phyloP scores from a whole-genome alignment of 2,888 invertebrate genomes.

The Sinopyrophorus schimmeli region DNA sequence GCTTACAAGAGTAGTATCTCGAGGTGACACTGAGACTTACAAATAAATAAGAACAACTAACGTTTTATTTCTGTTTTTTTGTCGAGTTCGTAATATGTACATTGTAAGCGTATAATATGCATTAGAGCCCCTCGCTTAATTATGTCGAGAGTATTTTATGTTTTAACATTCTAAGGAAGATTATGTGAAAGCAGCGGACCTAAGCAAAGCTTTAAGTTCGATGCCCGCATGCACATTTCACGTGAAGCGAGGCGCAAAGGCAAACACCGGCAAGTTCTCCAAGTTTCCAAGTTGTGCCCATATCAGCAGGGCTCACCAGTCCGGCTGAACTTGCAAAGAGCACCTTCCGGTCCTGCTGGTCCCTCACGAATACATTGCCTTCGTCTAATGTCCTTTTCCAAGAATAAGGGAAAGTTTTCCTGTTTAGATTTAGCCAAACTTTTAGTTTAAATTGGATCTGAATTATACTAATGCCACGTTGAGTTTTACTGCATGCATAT shows the following conservation, averaged over 20 bases:
- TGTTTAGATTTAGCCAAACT: background rate
- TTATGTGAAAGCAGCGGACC: constrained; percentile 17
- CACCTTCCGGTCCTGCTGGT: constrained; percentile 40
- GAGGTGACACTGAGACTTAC: constrained; percentile 29
- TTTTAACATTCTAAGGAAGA: constrained; percentile 9
- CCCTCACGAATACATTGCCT: constrained; percentile 21
- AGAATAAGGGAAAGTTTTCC: constrained; percentile 8
- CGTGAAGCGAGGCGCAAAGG: constrained; percentile 55
- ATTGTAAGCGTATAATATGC: no score
- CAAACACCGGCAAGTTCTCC: constrained; percentile 50
- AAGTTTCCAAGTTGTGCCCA: constrained; percentile 40
- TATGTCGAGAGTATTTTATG: no score
- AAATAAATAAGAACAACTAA: constrained; percentile 1
- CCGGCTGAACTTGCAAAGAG: constrained; percentile 43
- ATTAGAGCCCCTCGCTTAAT: no score
- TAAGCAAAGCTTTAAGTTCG: constrained; percentile 28
- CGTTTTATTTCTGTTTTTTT: no score
- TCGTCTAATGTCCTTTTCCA: constrained; percentile 13
- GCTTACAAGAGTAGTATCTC: constrained; percentile 31
- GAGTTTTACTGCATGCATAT: no score
- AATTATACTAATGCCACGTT: no score
- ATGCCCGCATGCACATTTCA: constrained; percentile 49
- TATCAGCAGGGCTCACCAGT: constrained; percentile 45
- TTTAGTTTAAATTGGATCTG: no score
- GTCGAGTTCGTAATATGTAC: no score